These are phyloP conservation scores for Macrosoma leucophasiata DNA, from an alignment of 2,888 invertebrate species.

Conservation along the genomic window DNA sequence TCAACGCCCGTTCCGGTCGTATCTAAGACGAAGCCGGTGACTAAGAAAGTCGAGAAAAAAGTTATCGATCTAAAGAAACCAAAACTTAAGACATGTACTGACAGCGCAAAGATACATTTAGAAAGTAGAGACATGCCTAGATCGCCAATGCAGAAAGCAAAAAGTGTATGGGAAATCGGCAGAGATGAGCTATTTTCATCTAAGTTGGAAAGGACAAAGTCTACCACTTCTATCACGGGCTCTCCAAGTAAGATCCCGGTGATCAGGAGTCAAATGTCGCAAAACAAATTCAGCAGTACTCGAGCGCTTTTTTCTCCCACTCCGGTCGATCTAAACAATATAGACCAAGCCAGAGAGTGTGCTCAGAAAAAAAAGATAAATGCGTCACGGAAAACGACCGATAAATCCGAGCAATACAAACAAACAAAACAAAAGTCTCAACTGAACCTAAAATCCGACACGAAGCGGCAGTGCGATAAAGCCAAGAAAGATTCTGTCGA, in stretches of 20 bases:
- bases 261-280: conserved; percentile 71
- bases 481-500: conserved; percentile 55
- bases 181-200: conserved; percentile 54
- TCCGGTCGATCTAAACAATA: conserved; percentile 72
- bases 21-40: conserved; percentile 56
- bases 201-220: conserved; percentile 65
- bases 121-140: conserved; percentile 53
- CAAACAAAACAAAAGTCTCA: conserved; percentile 68
- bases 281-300: conserved; percentile 67
- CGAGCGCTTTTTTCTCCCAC: conserved; percentile 74
- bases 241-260: conserved; percentile 79
- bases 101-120: conserved; percentile 48
- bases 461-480: conserved; percentile 57
- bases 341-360: conserved; percentile 75
- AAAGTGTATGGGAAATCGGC: conserved; percentile 73
- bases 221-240: conserved; percentile 72
- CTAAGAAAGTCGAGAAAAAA: conserved; percentile 63
- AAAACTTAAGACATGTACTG: conserved; percentile 55
- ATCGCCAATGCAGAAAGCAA: conserved; percentile 69
- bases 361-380: conserved; percentile 66
- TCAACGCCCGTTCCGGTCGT: conserved; percentile 68
- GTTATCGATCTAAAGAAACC: conserved; percentile 57
- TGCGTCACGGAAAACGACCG: conserved; percentile 48
- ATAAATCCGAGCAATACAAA: conserved; percentile 53
- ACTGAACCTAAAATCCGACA: conserved; percentile 57